phyloP scores from a whole-genome alignment of 2,113 vertebrate genomes.

The Salvator merianae region DNA sequence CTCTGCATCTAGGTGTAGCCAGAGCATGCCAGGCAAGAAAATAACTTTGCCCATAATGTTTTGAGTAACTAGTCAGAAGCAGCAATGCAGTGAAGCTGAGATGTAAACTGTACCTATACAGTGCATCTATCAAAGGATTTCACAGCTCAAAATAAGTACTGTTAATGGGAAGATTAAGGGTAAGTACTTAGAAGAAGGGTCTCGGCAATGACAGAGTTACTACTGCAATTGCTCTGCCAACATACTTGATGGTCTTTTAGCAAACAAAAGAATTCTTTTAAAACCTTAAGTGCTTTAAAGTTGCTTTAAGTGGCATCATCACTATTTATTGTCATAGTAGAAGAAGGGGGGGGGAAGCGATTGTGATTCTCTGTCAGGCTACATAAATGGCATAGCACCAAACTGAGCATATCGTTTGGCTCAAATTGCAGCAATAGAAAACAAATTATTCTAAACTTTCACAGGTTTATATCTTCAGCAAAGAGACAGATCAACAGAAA shows the following conservation, averaged over 20 bases:
- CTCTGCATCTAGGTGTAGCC: too few species aligned
- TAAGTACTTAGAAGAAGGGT: background rate
- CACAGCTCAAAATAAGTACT: background rate
- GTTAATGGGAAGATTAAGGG: background rate
- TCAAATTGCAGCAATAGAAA: constrained; percentile 42
- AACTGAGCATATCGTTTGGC: constrained; percentile 41
- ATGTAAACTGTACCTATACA: background rate
- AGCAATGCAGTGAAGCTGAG: background rate
- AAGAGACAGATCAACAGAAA: constrained; percentile 15
- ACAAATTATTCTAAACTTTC: constrained; percentile 27
- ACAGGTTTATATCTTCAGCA: constrained; percentile 44
- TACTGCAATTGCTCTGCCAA: constrained; percentile 9
- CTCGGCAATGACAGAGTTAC: background rate
- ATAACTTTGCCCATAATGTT: background rate
- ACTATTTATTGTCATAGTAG: background rate
- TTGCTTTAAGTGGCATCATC: background rate
- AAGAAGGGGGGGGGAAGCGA: background rate
- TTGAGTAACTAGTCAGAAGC: background rate
- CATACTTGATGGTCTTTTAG: background rate
- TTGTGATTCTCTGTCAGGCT: background rate
- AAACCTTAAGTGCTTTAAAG: too few species aligned
- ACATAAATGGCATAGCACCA: constrained; percentile 13
- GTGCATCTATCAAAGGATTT: background rate
- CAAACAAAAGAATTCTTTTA: too few species aligned
- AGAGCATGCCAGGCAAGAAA: background rate